Conservation (phyloP, 2,797 vertebrate genomes). For the Hydrolagus colliei region DNA sequence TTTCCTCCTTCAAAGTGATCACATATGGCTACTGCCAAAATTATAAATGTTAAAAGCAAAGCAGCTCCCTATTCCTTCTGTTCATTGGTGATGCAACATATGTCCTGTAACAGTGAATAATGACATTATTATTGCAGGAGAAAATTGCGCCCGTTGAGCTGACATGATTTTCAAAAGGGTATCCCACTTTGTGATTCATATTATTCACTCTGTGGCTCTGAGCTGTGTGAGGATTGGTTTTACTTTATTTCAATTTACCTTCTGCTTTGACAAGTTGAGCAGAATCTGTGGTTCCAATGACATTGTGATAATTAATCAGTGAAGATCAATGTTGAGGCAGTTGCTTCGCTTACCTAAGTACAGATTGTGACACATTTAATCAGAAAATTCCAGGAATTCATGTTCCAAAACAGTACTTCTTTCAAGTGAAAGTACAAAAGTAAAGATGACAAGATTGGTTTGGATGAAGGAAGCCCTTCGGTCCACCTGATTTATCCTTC, state of each 20-base stretch:
- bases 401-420: too few relatives aligned
- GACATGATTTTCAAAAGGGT: conserved; percentile 3
- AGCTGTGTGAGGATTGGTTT: not conserved
- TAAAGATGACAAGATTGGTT: too few relatives aligned
- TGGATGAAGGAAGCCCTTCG: too few relatives aligned
- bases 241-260: conserved; percentile 9
- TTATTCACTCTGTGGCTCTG: not conserved
- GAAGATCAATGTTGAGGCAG: not conserved
- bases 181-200: not conserved
- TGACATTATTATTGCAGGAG: not conserved
- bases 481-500: too few relatives aligned
- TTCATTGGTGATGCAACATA: not conserved
- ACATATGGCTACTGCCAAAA: not conserved
- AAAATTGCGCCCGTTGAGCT: not conserved
- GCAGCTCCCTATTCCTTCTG: not conserved
- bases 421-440: too few relatives aligned
- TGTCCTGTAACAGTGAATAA: not conserved
- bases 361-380: not conserved
- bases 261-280: conserved; percentile 10
- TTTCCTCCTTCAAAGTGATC: not conserved
- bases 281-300: not conserved
- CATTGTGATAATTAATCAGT: not conserved
- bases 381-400: not conserved
- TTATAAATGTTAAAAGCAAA: not conserved
- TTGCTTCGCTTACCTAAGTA: not conserved